Percentiles rank a stretch among this genome's conserved stretches.
These are phyloP conservation scores for Bostrychus sinensis DNA, from an alignment of 2,113 vertebrate species.

Conservation along the genomic window DNA sequence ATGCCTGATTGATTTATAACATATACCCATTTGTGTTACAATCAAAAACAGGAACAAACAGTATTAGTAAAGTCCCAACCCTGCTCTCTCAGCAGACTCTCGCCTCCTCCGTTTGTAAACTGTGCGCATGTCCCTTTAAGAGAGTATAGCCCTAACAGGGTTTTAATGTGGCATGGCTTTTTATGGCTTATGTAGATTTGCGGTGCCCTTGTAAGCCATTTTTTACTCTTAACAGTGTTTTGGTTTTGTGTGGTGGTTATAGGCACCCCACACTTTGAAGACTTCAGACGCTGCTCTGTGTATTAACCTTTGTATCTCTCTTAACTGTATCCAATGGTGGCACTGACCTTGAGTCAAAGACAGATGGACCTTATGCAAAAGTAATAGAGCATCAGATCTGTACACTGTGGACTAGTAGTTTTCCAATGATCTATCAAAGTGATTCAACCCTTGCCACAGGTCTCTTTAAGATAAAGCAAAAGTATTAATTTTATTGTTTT, in stretches of 20 bases:
- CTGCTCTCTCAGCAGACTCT: conserved; percentile 66
- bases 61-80: conserved; percentile 52
- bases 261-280: conserved; percentile 37
- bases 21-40: not conserved
- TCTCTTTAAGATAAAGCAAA: conserved; percentile 58
- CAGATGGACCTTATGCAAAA: conserved; percentile 18
- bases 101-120: conserved; percentile 74
- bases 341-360: conserved; percentile 15
- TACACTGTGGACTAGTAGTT: conserved; percentile 58
- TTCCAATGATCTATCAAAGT: conserved; percentile 49
- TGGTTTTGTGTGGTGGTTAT: conserved; percentile 34
- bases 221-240: conserved; percentile 62
- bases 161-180: conserved; percentile 74
- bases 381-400: conserved; percentile 32
- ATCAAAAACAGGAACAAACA: conserved; percentile 7
- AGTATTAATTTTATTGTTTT: conserved; percentile 41
- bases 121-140: conserved; percentile 85
- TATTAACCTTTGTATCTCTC: conserved; percentile 43
- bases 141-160: conserved; percentile 64
- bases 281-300: conserved; percentile 42
- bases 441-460: conserved; percentile 45
- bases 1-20: not conserved
- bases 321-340: conserved; percentile 42
- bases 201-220: conserved; percentile 66
- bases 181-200: conserved; percentile 72